A percentile compares a stretch with the other conserved stretches of the same genome.
These are phyloP conservation scores for Pseudocheirus occidentalis DNA, from an alignment of 2,797 vertebrate species.

Conservation along the genomic window DNA sequence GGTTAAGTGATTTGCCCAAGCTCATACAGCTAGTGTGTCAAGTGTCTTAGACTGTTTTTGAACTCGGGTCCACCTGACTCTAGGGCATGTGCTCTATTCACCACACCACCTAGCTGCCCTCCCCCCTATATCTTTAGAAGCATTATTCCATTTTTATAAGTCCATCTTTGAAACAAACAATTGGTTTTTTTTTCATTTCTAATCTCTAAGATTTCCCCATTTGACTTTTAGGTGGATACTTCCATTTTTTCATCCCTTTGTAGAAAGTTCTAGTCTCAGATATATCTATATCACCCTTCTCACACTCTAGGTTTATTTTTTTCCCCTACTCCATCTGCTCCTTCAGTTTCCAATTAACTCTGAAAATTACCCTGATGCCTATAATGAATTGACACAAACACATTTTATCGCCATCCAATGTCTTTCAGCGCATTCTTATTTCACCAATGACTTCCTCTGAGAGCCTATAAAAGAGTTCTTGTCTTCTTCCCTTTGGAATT, in stretches of 20 bases:
- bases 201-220: background rate
- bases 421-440: background rate
- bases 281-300: background rate
- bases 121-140: background rate
- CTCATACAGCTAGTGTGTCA: too few species aligned
- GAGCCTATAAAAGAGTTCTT: background rate
- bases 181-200: background rate
- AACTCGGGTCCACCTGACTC: too few species aligned
- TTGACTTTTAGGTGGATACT: background rate
- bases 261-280: background rate
- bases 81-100: too few species aligned
- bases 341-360: background rate
- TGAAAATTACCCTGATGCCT: background rate
- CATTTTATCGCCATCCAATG: background rate
- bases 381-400: background rate
- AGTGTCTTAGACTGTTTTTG: too few species aligned
- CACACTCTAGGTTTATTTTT: background rate
- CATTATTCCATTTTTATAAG: background rate
- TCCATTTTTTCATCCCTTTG: background rate
- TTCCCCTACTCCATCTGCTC: background rate
- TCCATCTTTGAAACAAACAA: background rate
- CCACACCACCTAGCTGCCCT: too few species aligned
- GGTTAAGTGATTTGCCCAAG: too few species aligned
- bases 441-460: background rate
- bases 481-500: background rate